These are phyloP conservation scores for Bovichtus diacanthus DNA, from an alignment of 2,797 vertebrate genomes.

Conservation along the genomic window DNA sequence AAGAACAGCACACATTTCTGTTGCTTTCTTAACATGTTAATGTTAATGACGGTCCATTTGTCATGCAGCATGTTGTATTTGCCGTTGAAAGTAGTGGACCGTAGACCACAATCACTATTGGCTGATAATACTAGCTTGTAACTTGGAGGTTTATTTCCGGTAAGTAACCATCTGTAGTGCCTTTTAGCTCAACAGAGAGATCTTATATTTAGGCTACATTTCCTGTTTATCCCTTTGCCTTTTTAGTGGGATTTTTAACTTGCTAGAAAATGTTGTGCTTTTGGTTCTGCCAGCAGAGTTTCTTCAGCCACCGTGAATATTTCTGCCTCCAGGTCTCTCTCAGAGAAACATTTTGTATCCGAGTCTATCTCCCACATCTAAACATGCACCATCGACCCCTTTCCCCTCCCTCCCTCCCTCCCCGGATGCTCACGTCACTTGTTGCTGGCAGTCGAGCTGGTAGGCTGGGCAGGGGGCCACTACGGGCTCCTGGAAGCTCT, in stretches of 20 bases:
- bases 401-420: constrained; percentile 40
- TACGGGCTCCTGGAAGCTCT: constrained; percentile 91
- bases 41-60: background rate
- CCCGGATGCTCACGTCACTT: constrained; percentile 89
- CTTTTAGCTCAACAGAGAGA: background rate
- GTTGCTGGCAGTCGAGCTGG: constrained; percentile 90
- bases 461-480: constrained; percentile 86
- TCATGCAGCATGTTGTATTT: too few relatives aligned
- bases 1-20: background rate
- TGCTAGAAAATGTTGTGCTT: constrained; percentile 2
- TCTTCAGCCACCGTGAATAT: constrained; percentile 14
- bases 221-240: constrained; percentile 8
- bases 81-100: too few relatives aligned
- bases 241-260: constrained; percentile 15
- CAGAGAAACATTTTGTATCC: constrained; percentile 46
- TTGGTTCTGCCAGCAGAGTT: constrained; percentile 16
- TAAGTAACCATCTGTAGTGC: background rate
- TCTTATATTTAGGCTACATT: constrained; percentile 2
- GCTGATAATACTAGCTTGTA: background rate
- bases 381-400: constrained; percentile 54
- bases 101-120: background rate
- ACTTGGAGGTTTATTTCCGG: constrained; percentile 5
- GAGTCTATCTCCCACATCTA: constrained; percentile 36
- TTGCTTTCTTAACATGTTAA: background rate
- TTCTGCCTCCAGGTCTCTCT: constrained; percentile 31